Evolutionary conservation across 2,113 vertebrate species (phyloP), one percentile per base, ranked within the genome.

Genomic region (Heterotilapia buettikoferi): DNA sequence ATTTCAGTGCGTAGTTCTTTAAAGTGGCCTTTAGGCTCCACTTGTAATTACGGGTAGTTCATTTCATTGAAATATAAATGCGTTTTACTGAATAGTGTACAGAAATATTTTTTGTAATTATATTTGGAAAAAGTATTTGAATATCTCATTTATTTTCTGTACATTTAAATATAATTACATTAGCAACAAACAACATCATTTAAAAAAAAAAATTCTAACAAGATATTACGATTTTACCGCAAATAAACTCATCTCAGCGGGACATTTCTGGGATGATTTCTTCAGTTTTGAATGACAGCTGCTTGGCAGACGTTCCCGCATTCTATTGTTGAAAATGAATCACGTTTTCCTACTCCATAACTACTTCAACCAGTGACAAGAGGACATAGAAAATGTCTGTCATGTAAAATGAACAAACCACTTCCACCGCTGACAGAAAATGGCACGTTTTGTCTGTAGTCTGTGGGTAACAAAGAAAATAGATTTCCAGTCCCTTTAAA

Each of bases 341-440:
- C 4, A 1, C 0, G 5, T n/a, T 71, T 66, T 71, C 0, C 45
- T 56, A 0, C 33, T 9, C 21, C 24, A 4, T 54, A 18, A 21
- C 66, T 54, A 45, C 36, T 54, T 31, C 52, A 84, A 56, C 5
- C 21, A 43, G 71, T 78, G 71, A 50, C 43, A 78, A 19, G 45
- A 50, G 59, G 12, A 53, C 29, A 68, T 29, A 71, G 13, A 71
- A 43, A 68, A 71, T 38, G 14, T 54, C 29, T 83, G 43, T 83
- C 43, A 9, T 0, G 13, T 50, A 40, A 78, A 52, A 21, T 0
- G 9, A 43, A 40, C 21, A 73, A 56, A 29, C 24, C 21, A 33
- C 52, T 31, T 76, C 24, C 36, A 31, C 13, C 3, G 1, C 18
- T 54, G 52, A 19, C 16, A n/a, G 31, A 54, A 53, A 84, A 14